These are phyloP conservation scores for Hydrozoanthus gracilis DNA, from an alignment of 92 coral and sea anemone genomes.

Conservation along the genomic window DNA sequence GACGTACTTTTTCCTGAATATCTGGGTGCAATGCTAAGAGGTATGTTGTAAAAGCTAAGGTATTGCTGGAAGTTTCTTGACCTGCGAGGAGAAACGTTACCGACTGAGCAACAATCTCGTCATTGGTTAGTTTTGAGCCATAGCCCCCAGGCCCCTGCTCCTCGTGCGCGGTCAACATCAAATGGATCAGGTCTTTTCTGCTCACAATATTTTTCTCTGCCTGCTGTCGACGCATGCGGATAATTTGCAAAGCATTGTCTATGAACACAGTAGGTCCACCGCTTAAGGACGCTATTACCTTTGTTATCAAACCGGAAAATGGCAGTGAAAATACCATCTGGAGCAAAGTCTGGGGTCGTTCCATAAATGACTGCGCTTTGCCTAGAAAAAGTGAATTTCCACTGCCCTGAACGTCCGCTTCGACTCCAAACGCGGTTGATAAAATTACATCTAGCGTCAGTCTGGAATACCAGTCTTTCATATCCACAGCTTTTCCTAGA, in stretches of 20 bases:
- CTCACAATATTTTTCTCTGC: neutral
- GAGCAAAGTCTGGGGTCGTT: neutral
- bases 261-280: neutral
- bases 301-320: neutral
- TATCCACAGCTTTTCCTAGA: neutral
- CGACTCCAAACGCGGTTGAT: slow-evolving; percentile 6
- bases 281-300: neutral
- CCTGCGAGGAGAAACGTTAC: no score
- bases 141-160: no score
- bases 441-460: neutral
- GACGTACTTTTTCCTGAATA: no score
- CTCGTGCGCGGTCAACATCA: neutral
- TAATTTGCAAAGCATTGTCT: neutral
- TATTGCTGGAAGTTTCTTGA: no score
- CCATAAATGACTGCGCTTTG: neutral
- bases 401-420: neutral
- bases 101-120: no score
- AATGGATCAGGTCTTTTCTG: neutral
- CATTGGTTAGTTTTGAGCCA: no score
- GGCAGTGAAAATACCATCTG: neutral
- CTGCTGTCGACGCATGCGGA: neutral
- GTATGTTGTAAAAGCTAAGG: no score
- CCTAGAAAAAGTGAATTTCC: neutral
- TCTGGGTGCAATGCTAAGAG: no score
- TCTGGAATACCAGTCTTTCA: neutral